Conservation (phyloP, 1,140 invertebrate genomes). For the Bombyx mandarina region DNA sequence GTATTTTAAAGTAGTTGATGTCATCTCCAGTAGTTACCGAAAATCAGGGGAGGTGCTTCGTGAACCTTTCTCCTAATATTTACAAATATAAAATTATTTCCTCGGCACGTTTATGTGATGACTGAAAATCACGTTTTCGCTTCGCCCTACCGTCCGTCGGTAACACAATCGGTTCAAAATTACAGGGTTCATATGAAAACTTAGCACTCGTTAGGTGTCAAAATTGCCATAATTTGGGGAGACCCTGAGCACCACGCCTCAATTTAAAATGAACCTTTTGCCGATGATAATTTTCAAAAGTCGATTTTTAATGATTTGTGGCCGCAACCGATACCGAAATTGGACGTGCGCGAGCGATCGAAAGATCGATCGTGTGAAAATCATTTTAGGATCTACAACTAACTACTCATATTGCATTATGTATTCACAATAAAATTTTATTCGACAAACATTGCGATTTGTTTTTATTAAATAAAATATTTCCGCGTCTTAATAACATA, state of each 20-base stretch:
- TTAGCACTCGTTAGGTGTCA: slow-evolving; percentile 67
- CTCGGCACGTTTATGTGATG: too few species aligned
- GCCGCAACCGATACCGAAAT: slow-evolving; percentile 63
- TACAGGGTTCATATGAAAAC: slow-evolving; percentile 50
- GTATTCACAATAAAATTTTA: too few species aligned
- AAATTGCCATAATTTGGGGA: slow-evolving; percentile 67
- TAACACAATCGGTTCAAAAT: slow-evolving; percentile 45
- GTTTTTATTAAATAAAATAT: neutral
- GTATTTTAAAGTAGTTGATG: too few species aligned
- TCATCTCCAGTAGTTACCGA: too few species aligned
- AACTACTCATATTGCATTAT: too few species aligned
- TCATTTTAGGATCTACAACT: slow-evolving; percentile 21
- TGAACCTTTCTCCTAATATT: too few species aligned
- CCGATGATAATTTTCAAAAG: slow-evolving; percentile 47
- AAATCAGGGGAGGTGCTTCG: too few species aligned
- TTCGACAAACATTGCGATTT: too few species aligned
- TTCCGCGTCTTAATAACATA: neutral
- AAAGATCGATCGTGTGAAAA: slow-evolving; percentile 60
- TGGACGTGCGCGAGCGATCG: slow-evolving; percentile 51
- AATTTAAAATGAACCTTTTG: slow-evolving; percentile 57
- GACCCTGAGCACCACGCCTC: slow-evolving; percentile 49
- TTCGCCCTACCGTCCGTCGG: slow-evolving; percentile 18
- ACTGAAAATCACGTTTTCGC: slow-evolving; percentile 6
- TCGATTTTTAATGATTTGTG: slow-evolving; percentile 64
- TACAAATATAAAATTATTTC: too few species aligned